Percentiles rank a stretch among this genome's conserved stretches.
These are phyloP conservation scores for Sardina pilchardus DNA, from an alignment of 2,113 vertebrate genomes.

Conservation along the genomic window DNA sequence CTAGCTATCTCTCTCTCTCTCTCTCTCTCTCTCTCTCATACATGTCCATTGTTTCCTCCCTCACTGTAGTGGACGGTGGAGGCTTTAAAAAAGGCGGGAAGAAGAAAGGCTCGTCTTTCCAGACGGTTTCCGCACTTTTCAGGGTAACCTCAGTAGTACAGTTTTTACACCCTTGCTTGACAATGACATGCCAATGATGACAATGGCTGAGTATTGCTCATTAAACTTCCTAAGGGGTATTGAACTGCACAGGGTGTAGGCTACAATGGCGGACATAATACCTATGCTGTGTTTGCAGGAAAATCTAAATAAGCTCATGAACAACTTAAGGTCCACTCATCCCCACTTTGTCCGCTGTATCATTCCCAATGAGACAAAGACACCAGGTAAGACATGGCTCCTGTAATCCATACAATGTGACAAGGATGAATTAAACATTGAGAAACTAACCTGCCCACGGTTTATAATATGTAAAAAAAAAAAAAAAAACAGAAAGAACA, in stretches of 20 bases:
- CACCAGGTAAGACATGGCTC: constrained; percentile 69
- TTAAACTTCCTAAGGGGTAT: not conserved
- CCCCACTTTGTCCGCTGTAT: constrained; percentile 89
- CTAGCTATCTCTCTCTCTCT: not conserved
- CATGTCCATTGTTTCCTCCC: not conserved
- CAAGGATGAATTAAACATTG: not conserved
- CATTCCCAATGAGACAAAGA: constrained; percentile 89
- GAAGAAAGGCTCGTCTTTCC: constrained; percentile 68
- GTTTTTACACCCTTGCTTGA: not conserved
- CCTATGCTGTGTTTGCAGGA: constrained; percentile 66
- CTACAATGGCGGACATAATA: not conserved
- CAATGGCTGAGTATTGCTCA: not conserved
- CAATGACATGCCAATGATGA: not conserved
- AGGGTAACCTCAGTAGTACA: constrained; percentile 54
- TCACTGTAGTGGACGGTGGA: constrained; percentile 50
- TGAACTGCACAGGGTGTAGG: not conserved
- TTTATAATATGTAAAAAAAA: constrained; percentile 39
- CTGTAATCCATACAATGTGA: not conserved
- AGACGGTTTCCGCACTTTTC: constrained; percentile 70
- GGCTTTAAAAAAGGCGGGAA: constrained; percentile 66
- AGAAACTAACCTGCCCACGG: not conserved
- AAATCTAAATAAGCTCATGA: constrained; percentile 89
- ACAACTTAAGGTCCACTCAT: constrained; percentile 83
- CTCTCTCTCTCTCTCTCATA: not conserved
- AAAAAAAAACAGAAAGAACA: no score